Base-by-base conservation (phyloP, 2,888 invertebrate species). In the Tethea ocularis region DNA sequence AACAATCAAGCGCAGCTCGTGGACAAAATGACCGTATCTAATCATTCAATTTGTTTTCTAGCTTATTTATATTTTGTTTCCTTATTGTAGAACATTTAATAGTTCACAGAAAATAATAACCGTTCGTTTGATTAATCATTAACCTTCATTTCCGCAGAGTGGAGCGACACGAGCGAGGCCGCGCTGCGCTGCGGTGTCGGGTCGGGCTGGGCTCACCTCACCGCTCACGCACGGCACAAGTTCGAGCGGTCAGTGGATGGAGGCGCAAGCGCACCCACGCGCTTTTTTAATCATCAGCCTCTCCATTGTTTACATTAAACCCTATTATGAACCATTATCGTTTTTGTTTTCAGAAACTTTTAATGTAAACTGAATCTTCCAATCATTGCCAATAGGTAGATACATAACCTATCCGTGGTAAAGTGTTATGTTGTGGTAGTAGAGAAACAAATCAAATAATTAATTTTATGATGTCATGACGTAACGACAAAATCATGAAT, bases 231-330 rank as follows among this genome's bases (percentile, higher is more conserved):
- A 10, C 46, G 46, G n/a, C 20, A 46, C 46, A 46, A 17, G 46
- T 17, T 46, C 46, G 46, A 17, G 17, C 66, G 69, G 33, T 59
- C 56, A 26, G 26, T 26, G 26, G 6, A 54, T 56, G 58, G 46
- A 68, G 56, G 61, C 70, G 68, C 72, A 67, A 71, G 70, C 72
- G 71, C 74, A 66, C 73, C 74, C 68, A 76, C 78, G 57, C 68
- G 57, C 64, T 63, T 58, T 67, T 63, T 66, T 63, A 71, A 74
- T 70, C 61, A 73, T 71, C 74, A 70, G 73, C 58, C 55, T 61
- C 36, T 68, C 58, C 66, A 68, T 72, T 72, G 70, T 72, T 70
- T 72, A 70, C 68, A 67, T 57, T 66, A 57, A 68, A 59, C 62
- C 58, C 61, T 57, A 69, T 69, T 65, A 63, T 57, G 13, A n/a